Conservation (phyloP, 2,797 vertebrate genomes). For the Poecilia gillii region DNA sequence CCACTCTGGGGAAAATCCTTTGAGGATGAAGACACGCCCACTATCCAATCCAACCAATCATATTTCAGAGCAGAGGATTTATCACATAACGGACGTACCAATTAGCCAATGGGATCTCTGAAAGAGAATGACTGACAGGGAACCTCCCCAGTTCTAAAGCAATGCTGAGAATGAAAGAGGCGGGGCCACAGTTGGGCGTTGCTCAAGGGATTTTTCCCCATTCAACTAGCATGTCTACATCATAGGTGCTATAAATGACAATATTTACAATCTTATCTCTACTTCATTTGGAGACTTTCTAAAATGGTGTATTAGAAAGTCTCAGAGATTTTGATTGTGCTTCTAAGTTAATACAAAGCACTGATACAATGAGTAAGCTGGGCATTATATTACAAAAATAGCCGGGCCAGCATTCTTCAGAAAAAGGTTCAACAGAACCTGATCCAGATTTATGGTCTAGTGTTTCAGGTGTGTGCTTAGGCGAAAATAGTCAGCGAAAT, state of each 20-base stretch:
- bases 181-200: conserved; percentile 66
- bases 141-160: conserved; percentile 20
- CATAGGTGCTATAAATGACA: conserved; percentile 26
- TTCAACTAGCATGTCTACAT: conserved; percentile 20
- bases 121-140: conserved; percentile 53
- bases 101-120: conserved; percentile 47
- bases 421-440: conserved; percentile 51
- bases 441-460: conserved; percentile 37
- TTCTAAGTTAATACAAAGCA: background rate
- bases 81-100: conserved; percentile 18
- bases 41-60: conserved; percentile 60
- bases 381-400: conserved; percentile 58
- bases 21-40: conserved; percentile 55
- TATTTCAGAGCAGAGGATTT: conserved; percentile 16
- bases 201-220: conserved; percentile 50
- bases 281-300: background rate
- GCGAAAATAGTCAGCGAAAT: conserved; percentile 27
- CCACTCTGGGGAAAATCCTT: conserved; percentile 73
- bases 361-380: conserved; percentile 27
- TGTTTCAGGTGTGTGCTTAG: conserved; percentile 40
- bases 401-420: conserved; percentile 57
- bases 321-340: background rate
- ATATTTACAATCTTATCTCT: background rate
- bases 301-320: background rate
- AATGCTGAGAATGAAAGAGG: conserved; percentile 42